These are phyloP conservation scores for Gambelia wislizenii DNA, from an alignment of 2,797 vertebrate species.

Conservation along the genomic window DNA sequence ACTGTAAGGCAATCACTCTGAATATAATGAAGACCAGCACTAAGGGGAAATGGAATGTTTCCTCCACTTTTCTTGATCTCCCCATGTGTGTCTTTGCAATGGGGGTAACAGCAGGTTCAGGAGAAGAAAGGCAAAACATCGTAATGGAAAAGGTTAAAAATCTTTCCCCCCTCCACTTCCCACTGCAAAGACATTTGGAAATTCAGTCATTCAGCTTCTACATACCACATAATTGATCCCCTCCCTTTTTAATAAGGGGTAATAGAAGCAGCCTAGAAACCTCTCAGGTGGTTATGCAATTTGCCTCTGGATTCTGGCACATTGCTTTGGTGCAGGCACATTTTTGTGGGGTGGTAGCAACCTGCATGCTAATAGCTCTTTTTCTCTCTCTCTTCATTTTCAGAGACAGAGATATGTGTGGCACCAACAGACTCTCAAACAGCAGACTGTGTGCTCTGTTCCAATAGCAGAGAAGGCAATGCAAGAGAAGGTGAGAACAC, in stretches of 20 bases:
- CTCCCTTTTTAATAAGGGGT: background rate
- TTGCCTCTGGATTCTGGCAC: background rate
- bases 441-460: constrained; percentile 63
- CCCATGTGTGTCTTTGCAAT: background rate
- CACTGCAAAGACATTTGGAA: background rate
- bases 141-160: background rate
- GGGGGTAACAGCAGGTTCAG: background rate
- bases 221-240: background rate
- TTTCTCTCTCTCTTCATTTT: accelerated
- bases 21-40: background rate
- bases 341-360: background rate
- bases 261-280: background rate
- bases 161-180: background rate
- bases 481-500: constrained; percentile 52
- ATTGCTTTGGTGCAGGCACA: background rate
- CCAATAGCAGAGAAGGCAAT: accelerated
- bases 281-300: background rate
- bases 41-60: background rate
- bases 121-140: background rate
- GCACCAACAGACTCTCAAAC: background rate
- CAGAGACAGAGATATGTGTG: constrained; percentile 35
- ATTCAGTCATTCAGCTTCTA: background rate
- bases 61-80: background rate
- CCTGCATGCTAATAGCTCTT: background rate
- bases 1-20: background rate